Evolutionary conservation across 1,140 invertebrate species (phyloP).

Genomic region (Conus ventricosus): DNA sequence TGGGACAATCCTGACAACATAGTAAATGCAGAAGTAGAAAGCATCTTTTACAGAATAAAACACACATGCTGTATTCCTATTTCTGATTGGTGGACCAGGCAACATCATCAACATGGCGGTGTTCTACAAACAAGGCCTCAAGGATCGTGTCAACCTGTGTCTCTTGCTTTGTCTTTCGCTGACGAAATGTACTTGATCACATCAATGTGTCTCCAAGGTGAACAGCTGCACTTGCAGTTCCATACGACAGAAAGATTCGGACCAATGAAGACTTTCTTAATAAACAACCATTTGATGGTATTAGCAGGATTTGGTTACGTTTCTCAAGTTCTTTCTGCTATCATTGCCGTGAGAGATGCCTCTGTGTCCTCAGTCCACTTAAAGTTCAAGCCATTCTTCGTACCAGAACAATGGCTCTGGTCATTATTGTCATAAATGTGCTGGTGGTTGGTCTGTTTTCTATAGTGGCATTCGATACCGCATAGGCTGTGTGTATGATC

Average conservation of each 20-base stretch:
- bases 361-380: neutral
- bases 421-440: neutral
- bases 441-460: neutral
- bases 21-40: too few relatives aligned
- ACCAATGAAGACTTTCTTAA: neutral
- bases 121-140: neutral
- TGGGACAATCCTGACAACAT: constrained; percentile 4
- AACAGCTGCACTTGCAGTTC: neutral
- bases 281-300: neutral
- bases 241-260: neutral
- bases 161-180: neutral
- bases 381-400: neutral
- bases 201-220: neutral
- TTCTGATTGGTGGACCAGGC: neutral
- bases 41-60: too few relatives aligned
- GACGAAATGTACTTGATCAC: neutral
- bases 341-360: neutral
- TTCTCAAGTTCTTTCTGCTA: neutral
- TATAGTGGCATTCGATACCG: neutral
- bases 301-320: neutral
- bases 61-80: neutral
- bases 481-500: neutral
- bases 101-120: constrained; percentile 25
- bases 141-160: constrained; percentile 10
- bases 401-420: neutral